These are phyloP conservation scores for Chlorops oryzae DNA, from an alignment of 1,140 invertebrate species.

Conservation along the genomic window DNA sequence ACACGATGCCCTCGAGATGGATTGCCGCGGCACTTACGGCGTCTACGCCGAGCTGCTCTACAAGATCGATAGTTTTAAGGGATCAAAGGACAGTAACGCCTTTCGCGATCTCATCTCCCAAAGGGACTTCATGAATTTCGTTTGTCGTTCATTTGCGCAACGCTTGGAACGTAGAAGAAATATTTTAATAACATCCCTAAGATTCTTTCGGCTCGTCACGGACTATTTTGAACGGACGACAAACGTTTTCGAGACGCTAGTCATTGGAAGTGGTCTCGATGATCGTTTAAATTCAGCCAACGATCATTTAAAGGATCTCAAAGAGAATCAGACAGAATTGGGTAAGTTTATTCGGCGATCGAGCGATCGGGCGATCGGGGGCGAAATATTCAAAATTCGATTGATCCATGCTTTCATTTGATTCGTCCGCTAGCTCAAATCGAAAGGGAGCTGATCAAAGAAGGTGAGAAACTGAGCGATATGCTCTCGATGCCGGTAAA, in stretches of 20 bases:
- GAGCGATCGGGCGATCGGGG: too few relatives aligned
- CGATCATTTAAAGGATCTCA: slow-evolving; percentile 52
- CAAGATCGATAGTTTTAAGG: slow-evolving; percentile 56
- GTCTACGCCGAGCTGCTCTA: slow-evolving; percentile 70
- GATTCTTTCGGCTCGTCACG: slow-evolving; percentile 69
- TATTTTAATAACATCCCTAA: slow-evolving; percentile 67
- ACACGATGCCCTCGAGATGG: slow-evolving; percentile 69
- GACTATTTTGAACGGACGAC: slow-evolving; percentile 64
- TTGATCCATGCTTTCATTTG: slow-evolving; percentile 1
- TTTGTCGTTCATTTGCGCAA: slow-evolving; percentile 69
- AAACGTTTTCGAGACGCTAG: slow-evolving; percentile 60
- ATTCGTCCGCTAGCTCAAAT: slow-evolving; percentile 51
- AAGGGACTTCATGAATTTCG: slow-evolving; percentile 73
- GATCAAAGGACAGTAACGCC: slow-evolving; percentile 47
- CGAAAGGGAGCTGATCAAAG: slow-evolving; percentile 62
- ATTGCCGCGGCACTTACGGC: slow-evolving; percentile 69
- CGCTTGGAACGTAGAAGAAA: slow-evolving; percentile 68
- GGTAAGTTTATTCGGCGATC: slow-evolving; percentile 51
- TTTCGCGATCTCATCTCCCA: slow-evolving; percentile 58
- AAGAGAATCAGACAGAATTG: slow-evolving; percentile 53
- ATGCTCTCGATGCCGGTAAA: slow-evolving; percentile 73
- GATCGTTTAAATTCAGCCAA: slow-evolving; percentile 54
- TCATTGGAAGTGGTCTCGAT: slow-evolving; percentile 53
- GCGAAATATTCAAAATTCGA: too few relatives aligned
- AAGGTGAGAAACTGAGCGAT: slow-evolving; percentile 73